phyloP scores from a whole-genome alignment of 2,888 invertebrate genomes.

The Eristalinus aeneus region DNA sequence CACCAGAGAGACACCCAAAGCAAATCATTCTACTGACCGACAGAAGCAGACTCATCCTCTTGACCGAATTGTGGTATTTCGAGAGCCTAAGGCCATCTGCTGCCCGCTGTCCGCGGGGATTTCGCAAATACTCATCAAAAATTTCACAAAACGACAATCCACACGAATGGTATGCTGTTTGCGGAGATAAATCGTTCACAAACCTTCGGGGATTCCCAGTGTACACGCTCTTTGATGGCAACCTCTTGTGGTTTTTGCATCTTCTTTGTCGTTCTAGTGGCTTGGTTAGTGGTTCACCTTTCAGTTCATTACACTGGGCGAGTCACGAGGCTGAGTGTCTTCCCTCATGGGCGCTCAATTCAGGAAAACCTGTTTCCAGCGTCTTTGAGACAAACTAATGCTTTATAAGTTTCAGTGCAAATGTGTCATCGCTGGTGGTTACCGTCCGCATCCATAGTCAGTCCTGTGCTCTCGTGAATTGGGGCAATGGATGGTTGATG shows the following conservation, averaged over 20 bases:
- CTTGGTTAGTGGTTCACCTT: slow-evolving; percentile 6
- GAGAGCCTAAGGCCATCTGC: neutral
- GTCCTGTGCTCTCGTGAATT: too few species aligned
- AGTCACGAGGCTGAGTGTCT: neutral
- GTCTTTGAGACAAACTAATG: too few species aligned
- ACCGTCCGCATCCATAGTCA: too few species aligned
- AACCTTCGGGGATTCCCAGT: slow-evolving; percentile 30
- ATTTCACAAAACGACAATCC: neutral
- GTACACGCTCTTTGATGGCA: neutral
- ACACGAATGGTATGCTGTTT: neutral
- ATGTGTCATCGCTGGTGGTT: too few species aligned
- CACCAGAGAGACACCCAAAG: too few species aligned
- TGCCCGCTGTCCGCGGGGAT: neutral
- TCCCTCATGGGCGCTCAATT: neutral
- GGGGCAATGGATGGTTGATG: too few species aligned
- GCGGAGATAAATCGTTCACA: neutral
- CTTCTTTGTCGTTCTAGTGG: neutral
- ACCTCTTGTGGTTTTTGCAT: neutral
- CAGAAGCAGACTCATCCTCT: slow-evolving; percentile 9
- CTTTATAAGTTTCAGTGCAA: too few species aligned
- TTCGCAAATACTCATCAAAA: slow-evolving; percentile 14
- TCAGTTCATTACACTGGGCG: slow-evolving; percentile 25
- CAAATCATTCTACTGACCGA: neutral
- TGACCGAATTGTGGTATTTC: slow-evolving; percentile 8
- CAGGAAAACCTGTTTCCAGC: neutral